Conservation (phyloP, 2,888 invertebrate genomes). For the Drosophila kokeensis region DNA sequence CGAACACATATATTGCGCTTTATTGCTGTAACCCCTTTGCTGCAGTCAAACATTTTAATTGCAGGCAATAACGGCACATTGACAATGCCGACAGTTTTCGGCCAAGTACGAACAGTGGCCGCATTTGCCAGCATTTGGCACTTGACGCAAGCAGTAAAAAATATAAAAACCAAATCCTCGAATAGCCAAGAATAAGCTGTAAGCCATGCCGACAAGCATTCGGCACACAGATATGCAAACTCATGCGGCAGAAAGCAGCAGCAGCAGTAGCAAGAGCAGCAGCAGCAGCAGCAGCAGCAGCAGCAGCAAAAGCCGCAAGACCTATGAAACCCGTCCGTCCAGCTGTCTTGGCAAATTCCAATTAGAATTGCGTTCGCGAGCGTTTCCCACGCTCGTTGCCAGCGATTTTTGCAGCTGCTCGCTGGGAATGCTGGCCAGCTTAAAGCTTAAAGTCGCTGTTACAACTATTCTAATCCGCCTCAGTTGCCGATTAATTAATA, state of each 20-base stretch:
- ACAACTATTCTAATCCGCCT: conserved; percentile 65
- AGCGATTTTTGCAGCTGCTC: conserved; percentile 46
- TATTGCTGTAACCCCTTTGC: conserved; percentile 4
- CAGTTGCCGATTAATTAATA: conserved; percentile 61
- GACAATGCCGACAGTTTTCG: conserved; percentile 28
- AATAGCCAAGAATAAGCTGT: conserved; percentile 12
- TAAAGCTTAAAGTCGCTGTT: conserved; percentile 45
- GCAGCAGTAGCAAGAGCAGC: neutral
- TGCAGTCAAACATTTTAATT: conserved; percentile 36
- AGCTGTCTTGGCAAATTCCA: conserved; percentile 44
- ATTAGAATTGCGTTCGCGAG: conserved; percentile 23
- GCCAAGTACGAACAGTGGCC: conserved; percentile 7
- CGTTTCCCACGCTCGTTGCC: conserved; percentile 52
- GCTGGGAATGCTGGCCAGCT: conserved; percentile 48
- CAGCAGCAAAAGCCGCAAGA: conserved; percentile 9
- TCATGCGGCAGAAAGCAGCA: conserved; percentile 31
- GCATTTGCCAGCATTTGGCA: conserved; percentile 34
- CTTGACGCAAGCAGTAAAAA: conserved; percentile 32
- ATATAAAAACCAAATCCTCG: conserved; percentile 2
- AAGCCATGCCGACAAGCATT: conserved; percentile 4
- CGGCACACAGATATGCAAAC: conserved; percentile 46
- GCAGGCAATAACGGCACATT: conserved; percentile 38
- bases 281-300: conserved; percentile 1
- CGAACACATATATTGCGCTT: neutral
- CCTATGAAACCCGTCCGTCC: conserved; percentile 8